These are phyloP conservation scores for Acanthornis magna DNA, from an alignment of 2,797 vertebrate genomes.

Conservation along the genomic window DNA sequence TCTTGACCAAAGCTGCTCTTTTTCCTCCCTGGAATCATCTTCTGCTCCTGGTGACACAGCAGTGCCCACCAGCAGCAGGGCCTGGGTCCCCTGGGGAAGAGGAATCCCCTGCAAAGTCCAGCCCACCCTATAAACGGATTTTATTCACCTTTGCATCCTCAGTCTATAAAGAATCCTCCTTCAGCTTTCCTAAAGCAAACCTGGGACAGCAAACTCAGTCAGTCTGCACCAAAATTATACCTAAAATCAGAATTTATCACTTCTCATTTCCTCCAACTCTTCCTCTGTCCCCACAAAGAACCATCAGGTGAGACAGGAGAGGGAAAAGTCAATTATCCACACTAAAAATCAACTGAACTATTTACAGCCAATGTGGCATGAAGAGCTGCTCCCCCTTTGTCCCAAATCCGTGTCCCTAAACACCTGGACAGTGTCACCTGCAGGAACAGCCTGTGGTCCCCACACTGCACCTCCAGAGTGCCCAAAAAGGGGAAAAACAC, in stretches of 20 bases:
- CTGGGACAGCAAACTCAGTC: background rate
- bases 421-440: background rate
- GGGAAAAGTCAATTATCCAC: background rate
- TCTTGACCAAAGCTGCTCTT: background rate
- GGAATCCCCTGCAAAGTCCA: background rate
- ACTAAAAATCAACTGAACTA: background rate
- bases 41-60: background rate
- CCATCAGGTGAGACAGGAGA: background rate
- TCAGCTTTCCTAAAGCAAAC: background rate
- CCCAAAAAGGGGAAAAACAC: accelerated
- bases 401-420: background rate
- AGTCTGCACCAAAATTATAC: background rate
- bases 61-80: background rate
- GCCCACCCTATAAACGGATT: background rate
- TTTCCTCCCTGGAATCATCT: background rate
- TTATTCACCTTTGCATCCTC: background rate
- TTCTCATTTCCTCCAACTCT: background rate
- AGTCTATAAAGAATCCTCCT: background rate
- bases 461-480: accelerated
- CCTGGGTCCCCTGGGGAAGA: too few relatives aligned
- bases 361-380: accelerated
- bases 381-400: conserved; percentile 29
- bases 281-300: background rate
- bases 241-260: background rate
- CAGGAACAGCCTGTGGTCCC: background rate